phyloP scores from a whole-genome alignment of 2,113 vertebrate genomes.

The Callocephalon fimbriatum region DNA sequence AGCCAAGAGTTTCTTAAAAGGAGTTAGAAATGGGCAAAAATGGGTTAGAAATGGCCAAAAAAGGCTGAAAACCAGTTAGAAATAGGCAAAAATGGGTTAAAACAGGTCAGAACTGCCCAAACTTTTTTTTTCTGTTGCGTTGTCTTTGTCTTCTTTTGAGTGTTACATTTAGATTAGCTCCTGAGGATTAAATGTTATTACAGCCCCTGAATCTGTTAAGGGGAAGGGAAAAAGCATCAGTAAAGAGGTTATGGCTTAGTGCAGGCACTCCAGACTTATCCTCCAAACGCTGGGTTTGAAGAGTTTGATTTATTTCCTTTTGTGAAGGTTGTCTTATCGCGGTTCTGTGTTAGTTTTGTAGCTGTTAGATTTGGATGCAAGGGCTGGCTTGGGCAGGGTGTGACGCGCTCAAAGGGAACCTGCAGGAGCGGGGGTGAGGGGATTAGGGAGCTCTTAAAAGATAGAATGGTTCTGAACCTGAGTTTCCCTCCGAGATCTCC shows the following conservation, averaged over 20 bases:
- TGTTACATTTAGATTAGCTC: constrained; percentile 84
- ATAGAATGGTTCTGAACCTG: constrained; percentile 57
- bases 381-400: neutral
- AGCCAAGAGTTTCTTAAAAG: too few species aligned
- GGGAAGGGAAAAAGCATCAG: constrained; percentile 26
- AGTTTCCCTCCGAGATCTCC: constrained; percentile 38
- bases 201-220: constrained; percentile 72
- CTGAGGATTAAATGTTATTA: constrained; percentile 81
- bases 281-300: neutral
- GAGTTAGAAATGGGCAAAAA: too few species aligned
- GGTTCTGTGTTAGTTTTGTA: neutral
- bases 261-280: constrained; percentile 52
- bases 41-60: too few species aligned
- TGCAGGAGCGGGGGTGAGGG: neutral
- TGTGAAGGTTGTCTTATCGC: constrained; percentile 11
- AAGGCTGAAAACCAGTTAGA: too few species aligned
- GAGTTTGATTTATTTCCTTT: constrained; percentile 21
- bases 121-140: constrained; percentile 58
- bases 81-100: too few species aligned
- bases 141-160: constrained; percentile 79
- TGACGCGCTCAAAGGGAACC: constrained; percentile 4
- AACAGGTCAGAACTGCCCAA: too few species aligned
- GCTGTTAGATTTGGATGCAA: neutral
- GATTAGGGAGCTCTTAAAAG: constrained; percentile 65
- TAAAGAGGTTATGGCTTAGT: constrained; percentile 73